phyloP scores from a whole-genome alignment of 2,797 vertebrate species.

The Sylvilagus floridanus region DNA sequence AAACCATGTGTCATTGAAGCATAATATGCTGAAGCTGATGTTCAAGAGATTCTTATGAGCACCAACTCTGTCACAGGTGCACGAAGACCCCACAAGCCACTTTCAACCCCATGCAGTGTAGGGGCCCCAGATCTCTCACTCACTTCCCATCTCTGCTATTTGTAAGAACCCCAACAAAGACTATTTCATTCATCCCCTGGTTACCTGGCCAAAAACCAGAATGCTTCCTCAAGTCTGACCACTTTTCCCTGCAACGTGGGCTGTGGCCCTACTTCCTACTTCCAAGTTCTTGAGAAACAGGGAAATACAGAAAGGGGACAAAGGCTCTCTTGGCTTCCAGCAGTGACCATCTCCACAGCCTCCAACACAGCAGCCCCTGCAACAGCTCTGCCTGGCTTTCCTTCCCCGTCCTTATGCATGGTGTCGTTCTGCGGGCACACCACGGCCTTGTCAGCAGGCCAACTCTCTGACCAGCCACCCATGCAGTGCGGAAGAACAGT shows the following conservation, averaged over 20 bases:
- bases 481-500: not conserved
- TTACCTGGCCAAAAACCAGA: not conserved
- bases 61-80: not conserved
- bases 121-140: not conserved
- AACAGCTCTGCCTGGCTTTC: not conserved
- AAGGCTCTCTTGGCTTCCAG: not conserved
- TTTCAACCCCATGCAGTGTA: not conserved
- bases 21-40: not conserved
- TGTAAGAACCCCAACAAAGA: not conserved
- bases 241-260: not conserved
- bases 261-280: not conserved
- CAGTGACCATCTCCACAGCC: not conserved
- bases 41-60: not conserved
- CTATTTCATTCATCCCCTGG: not conserved
- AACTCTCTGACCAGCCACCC: slow-evolving; percentile 43
- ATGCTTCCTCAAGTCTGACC: not conserved
- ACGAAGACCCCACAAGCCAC: not conserved
- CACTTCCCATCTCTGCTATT: not conserved
- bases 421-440: not conserved
- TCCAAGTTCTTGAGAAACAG: not conserved
- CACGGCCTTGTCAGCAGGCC: not conserved
- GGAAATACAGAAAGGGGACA: not conserved
- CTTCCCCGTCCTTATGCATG: not conserved
- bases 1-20: not conserved
- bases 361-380: not conserved